Percentiles rank a stretch among this genome's conserved stretches.
Evolutionary conservation across 2,113 vertebrate species (phyloP).

Genomic region (Cyprinus carpio): DNA sequence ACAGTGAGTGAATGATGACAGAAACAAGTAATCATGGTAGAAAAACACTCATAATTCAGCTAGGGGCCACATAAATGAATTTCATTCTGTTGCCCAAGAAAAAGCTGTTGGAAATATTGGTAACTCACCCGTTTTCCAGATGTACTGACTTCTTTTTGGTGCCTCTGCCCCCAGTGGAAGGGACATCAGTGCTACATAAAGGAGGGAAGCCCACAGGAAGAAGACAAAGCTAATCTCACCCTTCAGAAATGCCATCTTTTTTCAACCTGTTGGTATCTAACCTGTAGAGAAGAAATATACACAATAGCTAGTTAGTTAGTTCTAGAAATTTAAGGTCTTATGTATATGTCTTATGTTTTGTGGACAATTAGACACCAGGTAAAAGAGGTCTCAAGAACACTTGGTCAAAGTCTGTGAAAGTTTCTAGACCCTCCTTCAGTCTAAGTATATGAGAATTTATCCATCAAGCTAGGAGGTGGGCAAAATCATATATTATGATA

Average conservation of each 20-base stretch:
- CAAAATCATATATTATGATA: no score
- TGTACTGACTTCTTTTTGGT: constrained; percentile 43
- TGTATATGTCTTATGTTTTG: neutral
- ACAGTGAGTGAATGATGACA: neutral
- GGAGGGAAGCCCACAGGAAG: constrained; percentile 32
- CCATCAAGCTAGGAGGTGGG: neutral
- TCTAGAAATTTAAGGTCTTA: neutral
- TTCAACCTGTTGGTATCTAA: neutral
- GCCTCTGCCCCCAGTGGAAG: constrained; percentile 21
- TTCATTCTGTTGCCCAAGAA: neutral
- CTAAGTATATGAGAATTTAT: neutral
- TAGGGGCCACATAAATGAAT: neutral
- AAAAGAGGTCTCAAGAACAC: neutral
- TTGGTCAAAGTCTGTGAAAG: neutral
- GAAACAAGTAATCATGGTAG: neutral
- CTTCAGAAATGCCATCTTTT: constrained; percentile 45
- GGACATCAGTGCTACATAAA: constrained; percentile 41
- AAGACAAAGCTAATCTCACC: constrained; percentile 9
- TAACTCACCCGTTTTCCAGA: constrained; percentile 55
- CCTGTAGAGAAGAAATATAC: constrained; percentile 30
- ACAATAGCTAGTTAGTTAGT: neutral
- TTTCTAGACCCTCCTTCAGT: neutral
- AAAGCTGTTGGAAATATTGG: neutral
- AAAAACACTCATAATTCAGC: neutral
- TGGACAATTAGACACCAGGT: neutral